Conservation (phyloP, 1,140 invertebrate genomes). For the Drosophila jambulina region DNA sequence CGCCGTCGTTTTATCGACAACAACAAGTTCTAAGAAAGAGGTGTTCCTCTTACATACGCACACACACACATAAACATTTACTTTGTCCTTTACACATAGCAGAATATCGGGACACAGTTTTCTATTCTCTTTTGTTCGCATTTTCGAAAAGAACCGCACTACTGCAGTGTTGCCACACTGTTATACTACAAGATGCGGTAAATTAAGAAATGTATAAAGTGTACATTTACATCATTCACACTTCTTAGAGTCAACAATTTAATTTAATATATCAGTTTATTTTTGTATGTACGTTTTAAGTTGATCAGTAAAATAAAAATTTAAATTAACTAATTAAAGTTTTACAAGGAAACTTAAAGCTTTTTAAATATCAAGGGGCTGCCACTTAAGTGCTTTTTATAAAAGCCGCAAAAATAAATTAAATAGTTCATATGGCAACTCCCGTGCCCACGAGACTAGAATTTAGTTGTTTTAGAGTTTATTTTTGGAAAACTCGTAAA, state of each 20-base stretch:
- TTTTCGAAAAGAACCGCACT: slow-evolving; percentile 19
- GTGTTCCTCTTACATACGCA: not conserved
- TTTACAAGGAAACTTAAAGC: too few species aligned
- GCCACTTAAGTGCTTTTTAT: not conserved
- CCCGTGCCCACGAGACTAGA: not conserved
- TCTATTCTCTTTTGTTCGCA: not conserved
- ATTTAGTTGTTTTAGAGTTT: not conserved
- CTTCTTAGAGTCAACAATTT: not conserved
- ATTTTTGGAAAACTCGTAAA: not conserved
- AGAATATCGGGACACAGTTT: not conserved
- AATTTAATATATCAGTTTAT: not conserved
- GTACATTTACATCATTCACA: not conserved
- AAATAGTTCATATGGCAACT: not conserved
- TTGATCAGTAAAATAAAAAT: not conserved
- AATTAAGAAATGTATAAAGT: too few species aligned
- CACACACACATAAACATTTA: too few species aligned
- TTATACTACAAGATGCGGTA: not conserved
- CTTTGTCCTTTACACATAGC: not conserved
- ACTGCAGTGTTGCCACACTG: not conserved
- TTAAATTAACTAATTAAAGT: not conserved
- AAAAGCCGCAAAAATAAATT: not conserved
- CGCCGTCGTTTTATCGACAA: slow-evolving; percentile 17
- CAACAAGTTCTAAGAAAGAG: not conserved
- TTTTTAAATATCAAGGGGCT: not conserved
- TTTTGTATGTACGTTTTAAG: not conserved